Evolutionary conservation across 2,797 vertebrate species (phyloP).

Genomic region (Manis javanica): DNA sequence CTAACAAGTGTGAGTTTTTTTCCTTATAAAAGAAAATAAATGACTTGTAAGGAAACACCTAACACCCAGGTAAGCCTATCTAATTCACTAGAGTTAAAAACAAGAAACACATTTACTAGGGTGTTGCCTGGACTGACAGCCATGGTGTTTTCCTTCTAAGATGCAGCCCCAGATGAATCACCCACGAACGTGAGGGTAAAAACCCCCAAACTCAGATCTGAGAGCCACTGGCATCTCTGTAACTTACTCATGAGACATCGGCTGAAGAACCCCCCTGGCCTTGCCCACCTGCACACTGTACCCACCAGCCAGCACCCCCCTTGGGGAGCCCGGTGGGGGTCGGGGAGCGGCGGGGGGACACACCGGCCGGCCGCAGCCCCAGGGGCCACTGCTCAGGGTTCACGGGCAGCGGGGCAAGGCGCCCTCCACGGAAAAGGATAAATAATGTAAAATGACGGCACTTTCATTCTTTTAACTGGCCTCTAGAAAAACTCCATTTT

Average conservation of each 20-base stretch:
- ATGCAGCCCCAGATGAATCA: not conserved
- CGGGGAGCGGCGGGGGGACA: accelerated
- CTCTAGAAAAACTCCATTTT: not conserved
- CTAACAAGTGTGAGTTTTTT: not conserved
- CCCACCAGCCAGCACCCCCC: not conserved
- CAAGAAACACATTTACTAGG: not conserved
- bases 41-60: not conserved
- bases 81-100: not conserved
- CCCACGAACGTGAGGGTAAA: not conserved
- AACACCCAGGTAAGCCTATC: not conserved
- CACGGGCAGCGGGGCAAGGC: not conserved
- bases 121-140: not conserved
- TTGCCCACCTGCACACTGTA: not conserved
- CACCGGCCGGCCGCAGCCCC: not conserved
- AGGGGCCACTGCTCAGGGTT: not conserved
- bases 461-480: not conserved
- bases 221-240: not conserved
- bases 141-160: not conserved
- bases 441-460: not conserved
- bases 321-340: not conserved
- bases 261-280: not conserved
- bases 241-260: not conserved
- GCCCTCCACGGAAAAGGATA: not conserved
- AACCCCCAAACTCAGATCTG: not conserved
- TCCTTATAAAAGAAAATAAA: not conserved